Evolutionary conservation across 2,797 vertebrate genomes (phyloP).

Genomic region (Gymnothorax reevesii): DNA sequence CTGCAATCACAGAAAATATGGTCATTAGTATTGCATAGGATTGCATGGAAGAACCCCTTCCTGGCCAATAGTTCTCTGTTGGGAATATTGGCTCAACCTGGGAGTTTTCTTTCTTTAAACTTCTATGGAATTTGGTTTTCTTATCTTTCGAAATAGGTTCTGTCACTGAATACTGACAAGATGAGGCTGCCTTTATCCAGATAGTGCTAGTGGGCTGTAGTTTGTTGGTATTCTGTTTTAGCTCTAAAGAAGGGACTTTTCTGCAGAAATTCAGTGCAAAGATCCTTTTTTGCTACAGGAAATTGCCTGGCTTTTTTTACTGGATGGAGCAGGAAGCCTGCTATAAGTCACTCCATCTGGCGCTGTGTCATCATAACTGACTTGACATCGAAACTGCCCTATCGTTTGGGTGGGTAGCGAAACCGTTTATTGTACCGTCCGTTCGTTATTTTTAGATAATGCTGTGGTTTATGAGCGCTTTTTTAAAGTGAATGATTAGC

Average conservation of each 20-base stretch:
- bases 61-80: too few relatives aligned
- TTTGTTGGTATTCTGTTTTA: neutral
- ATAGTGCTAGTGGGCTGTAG: neutral
- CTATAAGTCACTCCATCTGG: neutral
- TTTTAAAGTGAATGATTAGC: slow-evolving; percentile 43
- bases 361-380: neutral
- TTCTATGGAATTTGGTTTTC: too few relatives aligned
- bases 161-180: neutral
- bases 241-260: neutral
- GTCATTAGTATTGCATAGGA: too few relatives aligned
- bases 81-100: too few relatives aligned
- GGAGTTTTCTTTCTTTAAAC: too few relatives aligned
- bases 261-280: neutral
- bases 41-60: too few relatives aligned
- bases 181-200: neutral
- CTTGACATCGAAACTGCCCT: neutral
- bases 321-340: neutral
- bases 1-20: too few relatives aligned
- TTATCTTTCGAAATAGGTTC: too few relatives aligned
- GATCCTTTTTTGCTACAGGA: neutral
- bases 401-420: slow-evolving; percentile 21
- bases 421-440: slow-evolving; percentile 20
- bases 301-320: neutral
- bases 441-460: slow-evolving; percentile 27
- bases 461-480: slow-evolving; percentile 27